Evolutionary conservation across 2,797 vertebrate genomes (phyloP).

Genomic region (Amblyraja radiata): DNA sequence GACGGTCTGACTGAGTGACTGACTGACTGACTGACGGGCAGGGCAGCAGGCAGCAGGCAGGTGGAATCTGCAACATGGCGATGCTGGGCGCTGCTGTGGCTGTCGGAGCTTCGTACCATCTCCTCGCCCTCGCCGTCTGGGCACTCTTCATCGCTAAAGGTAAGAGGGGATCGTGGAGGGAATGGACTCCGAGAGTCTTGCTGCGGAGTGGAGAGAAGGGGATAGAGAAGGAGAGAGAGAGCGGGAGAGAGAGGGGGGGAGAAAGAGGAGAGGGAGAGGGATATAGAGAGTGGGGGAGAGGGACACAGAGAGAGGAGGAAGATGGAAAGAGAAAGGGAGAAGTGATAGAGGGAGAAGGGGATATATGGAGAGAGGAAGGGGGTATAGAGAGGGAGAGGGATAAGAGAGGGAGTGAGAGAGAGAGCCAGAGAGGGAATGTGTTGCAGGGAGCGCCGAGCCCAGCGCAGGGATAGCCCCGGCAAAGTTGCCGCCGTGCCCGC

Average conservation of each 20-base stretch:
- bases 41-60: not conserved
- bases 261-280: not conserved
- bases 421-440: no score
- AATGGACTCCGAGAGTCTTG: no score
- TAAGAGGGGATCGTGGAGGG: not conserved
- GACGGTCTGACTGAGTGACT: no score
- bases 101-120: not conserved
- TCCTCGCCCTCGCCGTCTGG: not conserved
- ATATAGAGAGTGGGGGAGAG: no score
- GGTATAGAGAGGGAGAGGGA: no score
- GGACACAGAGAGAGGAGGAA: not conserved
- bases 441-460: no score
- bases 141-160: constrained; percentile 14
- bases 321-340: not conserved
- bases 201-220: no score
- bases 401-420: no score
- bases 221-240: not conserved
- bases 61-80: constrained; percentile 24
- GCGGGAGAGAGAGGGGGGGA: not conserved
- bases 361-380: no score
- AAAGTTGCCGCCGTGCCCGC: no score
- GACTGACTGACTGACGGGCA: no score
- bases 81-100: not conserved
- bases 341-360: not conserved
- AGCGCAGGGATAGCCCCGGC: no score